These are phyloP conservation scores for Merluccius polli DNA, from an alignment of 2,797 vertebrate species.

Conservation along the genomic window DNA sequence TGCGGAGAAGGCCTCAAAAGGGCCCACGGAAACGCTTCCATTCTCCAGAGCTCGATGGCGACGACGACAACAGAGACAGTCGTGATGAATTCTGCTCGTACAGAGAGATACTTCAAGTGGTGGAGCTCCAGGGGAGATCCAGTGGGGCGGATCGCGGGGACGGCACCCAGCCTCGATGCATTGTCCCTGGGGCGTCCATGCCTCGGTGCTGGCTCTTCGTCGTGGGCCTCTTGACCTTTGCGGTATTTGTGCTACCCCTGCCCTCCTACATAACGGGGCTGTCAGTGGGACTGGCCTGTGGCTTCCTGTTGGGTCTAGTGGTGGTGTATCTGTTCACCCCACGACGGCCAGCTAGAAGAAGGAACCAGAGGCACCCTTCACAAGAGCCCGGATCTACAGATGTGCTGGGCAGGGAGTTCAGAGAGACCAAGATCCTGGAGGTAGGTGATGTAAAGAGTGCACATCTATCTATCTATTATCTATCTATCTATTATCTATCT, in stretches of 20 bases:
- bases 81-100: conserved; percentile 72
- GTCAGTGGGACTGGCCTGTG: conserved; percentile 74
- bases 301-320: conserved; percentile 77
- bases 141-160: conserved; percentile 6
- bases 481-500: not conserved
- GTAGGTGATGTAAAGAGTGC: conserved; percentile 44
- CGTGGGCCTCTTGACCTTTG: conserved; percentile 74
- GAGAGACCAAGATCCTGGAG: conserved; percentile 64
- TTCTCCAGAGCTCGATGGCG: conserved; percentile 32
- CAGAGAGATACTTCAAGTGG: conserved; percentile 73
- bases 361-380: conserved; percentile 1
- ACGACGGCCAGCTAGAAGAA: not conserved
- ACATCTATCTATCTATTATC: not conserved
- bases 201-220: conserved; percentile 71
- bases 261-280: conserved; percentile 78
- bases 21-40: conserved; percentile 31
- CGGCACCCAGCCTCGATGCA: conserved; percentile 16
- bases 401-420: conserved; percentile 28
- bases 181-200: conserved; percentile 37
- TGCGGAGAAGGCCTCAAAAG: conserved; percentile 42
- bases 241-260: conserved; percentile 81
- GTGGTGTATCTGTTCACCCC: conserved; percentile 71
- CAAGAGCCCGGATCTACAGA: conserved; percentile 28
- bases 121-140: conserved; percentile 60
- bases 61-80: conserved; percentile 41